Percentiles rank a stretch among this genome's conserved stretches.
phyloP scores from a whole-genome alignment of 1,140 invertebrate species.

The Macrobrachium nipponense region DNA sequence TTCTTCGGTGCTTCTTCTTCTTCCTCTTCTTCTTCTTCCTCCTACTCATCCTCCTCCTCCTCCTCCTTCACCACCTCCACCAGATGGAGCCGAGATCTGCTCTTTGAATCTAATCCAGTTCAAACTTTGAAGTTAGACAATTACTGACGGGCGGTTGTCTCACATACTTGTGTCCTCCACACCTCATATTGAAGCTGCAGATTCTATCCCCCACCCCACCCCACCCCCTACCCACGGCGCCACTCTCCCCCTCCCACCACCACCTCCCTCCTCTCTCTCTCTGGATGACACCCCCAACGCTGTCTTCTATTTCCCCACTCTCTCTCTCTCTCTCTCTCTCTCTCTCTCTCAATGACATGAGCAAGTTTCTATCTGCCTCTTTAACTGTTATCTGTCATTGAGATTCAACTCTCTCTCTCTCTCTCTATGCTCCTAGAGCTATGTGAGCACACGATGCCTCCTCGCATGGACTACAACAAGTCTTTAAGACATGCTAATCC shows the following conservation, averaged over 20 bases:
- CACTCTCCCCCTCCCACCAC: not conserved
- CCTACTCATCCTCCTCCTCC: not conserved
- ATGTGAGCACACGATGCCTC: too few species aligned
- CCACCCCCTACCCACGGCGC: not conserved
- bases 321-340: not conserved
- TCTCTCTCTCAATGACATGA: not conserved
- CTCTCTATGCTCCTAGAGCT: too few species aligned
- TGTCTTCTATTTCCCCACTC: too few species aligned
- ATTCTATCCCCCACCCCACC: not conserved
- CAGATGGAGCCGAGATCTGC: constrained; percentile 32
- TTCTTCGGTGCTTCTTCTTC: not conserved
- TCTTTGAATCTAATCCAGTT: constrained; percentile 35
- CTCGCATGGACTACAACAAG: too few species aligned
- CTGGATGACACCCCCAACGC: not conserved
- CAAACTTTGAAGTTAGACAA: constrained; percentile 16
- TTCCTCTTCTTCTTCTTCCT: not conserved
- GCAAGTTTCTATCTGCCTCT: not conserved
- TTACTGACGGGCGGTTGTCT: constrained; percentile 1
- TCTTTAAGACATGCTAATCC: not conserved
- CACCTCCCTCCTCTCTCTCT: not conserved
- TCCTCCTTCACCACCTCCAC: constrained; percentile 9
- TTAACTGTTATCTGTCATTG: not conserved
- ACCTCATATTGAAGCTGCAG: constrained; percentile 35
- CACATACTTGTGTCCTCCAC: constrained; percentile 29
- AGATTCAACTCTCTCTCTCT: not conserved